Base-by-base conservation (phyloP, 2,888 invertebrate species). In the Chymomyza procnemis region DNA sequence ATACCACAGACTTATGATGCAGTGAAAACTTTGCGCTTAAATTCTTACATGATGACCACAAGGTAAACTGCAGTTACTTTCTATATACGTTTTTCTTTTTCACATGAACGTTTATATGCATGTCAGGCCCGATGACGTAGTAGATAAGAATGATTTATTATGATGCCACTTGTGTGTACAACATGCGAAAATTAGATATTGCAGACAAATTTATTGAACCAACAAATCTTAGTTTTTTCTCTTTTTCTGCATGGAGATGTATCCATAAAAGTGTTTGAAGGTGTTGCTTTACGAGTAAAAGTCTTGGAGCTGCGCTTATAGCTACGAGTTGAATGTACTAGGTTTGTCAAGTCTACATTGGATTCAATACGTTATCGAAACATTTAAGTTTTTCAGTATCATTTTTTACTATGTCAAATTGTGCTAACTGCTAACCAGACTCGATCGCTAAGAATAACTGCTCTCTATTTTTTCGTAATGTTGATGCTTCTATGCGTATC, bases 181-280 rank as follows among this genome's bases (percentile, higher is more conserved):
- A 75, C 75, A 78, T 87, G 87, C 73, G 78, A 82, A 87, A 87
- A 87, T 82, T 87, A 82, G 81, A 82, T 85, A 79, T n/a, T 82
- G 87, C 73, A 85, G 87, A 81, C 87, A 86, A 81, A 81, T 81
- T 81, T 81, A 81, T 81, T 81, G 85, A 79, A 69, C 73, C 73
- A 73, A 85, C 85, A 86, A 86, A 86, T 81, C 87, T 86, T 84
- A 59, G 66, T 58, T 61, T 67, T 47, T n/a, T 67, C 64, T 65
- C 34, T 41, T n/a, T n/a, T n/a, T n/a, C 34, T 12, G 12, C 34
- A 5, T 41, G 34, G 2, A 41, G 12, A 41, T 12, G 2, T 12
- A 41, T 41, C 63, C 54, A 19, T 14, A 54, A 67, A 74, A 75
- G 64, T 66, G 55, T 65, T 66, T 21, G 30, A 61, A 62, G 58